A percentile compares a stretch with the other conserved stretches of the same genome.
Conservation (phyloP, 2,113 vertebrate species). For the Poecilia latipinna region DNA sequence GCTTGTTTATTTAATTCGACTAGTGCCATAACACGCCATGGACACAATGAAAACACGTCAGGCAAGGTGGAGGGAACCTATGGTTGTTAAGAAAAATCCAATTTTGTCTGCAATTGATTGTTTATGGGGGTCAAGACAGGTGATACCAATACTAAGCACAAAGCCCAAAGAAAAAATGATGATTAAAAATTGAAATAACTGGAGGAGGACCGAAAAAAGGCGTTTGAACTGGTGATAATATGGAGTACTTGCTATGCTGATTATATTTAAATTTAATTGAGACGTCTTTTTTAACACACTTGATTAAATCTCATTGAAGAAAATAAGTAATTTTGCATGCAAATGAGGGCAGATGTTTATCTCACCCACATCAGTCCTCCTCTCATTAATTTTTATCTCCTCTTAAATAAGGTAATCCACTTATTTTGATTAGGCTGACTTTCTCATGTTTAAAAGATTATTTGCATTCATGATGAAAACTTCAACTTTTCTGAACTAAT, state of each 20-base stretch:
- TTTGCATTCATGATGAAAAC: background rate
- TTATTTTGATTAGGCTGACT: background rate
- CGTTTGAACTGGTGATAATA: background rate
- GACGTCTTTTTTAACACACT: background rate
- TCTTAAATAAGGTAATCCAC: background rate
- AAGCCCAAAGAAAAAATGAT: background rate
- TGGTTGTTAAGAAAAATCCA: constrained; percentile 43
- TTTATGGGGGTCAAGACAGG: background rate
- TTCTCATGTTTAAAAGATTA: background rate
- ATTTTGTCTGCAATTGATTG: constrained; percentile 30
- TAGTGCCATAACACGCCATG: constrained; percentile 43
- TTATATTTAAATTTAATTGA: background rate
- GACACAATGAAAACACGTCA: constrained; percentile 41
- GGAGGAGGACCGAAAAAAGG: background rate
- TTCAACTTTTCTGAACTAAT: background rate
- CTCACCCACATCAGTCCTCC: background rate
- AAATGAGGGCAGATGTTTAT: background rate
- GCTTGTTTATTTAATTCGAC: constrained; percentile 59
- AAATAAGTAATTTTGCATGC: background rate
- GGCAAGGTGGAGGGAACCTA: constrained; percentile 19
- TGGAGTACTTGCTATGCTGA: background rate
- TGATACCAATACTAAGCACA: background rate
- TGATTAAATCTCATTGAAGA: background rate
- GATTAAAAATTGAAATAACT: background rate
- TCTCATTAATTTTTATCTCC: constrained; percentile 1